phyloP scores from a whole-genome alignment of 2,113 vertebrate genomes.

The rat (Rattus norvegicus) region GRCr8 NC_086025.1:120928001-120928500 shows the following conservation, averaged over 20 bases:
- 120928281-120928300: accelerated
- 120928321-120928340: accelerated
- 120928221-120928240: neutral
- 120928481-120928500: neutral
- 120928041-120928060: neutral
- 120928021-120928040: neutral
- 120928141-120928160: neutral
- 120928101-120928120: too few relatives aligned
- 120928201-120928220: neutral
- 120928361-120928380: accelerated
- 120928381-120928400: accelerated
- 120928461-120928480: accelerated
- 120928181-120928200: neutral
- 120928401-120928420: accelerated
- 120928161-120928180: neutral
- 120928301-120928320: too few relatives aligned
- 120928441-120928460: accelerated
- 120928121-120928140: accelerated
- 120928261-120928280: accelerated
- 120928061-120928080: accelerated
- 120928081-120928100: accelerated
- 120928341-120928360: neutral
- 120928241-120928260: neutral
- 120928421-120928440: accelerated
- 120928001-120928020: too few relatives aligned